Base-by-base conservation (phyloP, 1,140 invertebrate genomes). In the Phthorimaea operculella region DNA sequence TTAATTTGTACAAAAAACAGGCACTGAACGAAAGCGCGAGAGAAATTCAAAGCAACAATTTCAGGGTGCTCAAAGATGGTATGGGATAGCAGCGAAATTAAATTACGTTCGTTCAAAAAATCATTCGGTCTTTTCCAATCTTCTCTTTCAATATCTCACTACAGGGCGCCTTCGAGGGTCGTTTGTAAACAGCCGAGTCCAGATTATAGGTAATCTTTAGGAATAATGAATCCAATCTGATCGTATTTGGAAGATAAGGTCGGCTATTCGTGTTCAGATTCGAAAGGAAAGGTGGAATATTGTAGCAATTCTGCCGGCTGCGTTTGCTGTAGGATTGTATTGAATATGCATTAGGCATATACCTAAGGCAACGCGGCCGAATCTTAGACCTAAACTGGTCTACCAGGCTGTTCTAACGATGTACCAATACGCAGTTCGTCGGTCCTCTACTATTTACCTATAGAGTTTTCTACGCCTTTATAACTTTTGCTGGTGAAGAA, bases 121-220 rank as follows among this genome's bases (percentile, higher is more conserved):
- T 39, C 36, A 39, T 39, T 39, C 10, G 36, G 10, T 39, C 36
- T 39, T 39, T 39, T 28, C 21, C 36, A 39, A 39, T 39, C 36
- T 39, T 39, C n/a, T 28, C n/a, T 39, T 39, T 39, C 36, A 39
- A 39, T 39, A 10, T 39, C 36, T 10, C 36, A 12, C 36, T 39
- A 10, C 36, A 39, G 36, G 36, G n/a, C 10, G 36, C 36, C 21
- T 10, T 39, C 36, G 36, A 39, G 36, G n/a, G 36, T n/a, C 36
- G 36, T 39, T 39, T 39, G 36, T 39, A 39, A 12, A 39, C 36
- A 39, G 36, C 10, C 36, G 10, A 10, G 36, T 12, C 36, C 36
- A 39, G n/a, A 39, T 39, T 39, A 39, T 39, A 39, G 36, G 36
- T 39, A 39, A 39, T 39, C 36, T 39, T 39, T 39, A n/a, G 36